These are phyloP conservation scores for Cynoglossus semilaevis DNA, from an alignment of 2,113 vertebrate species.

Conservation along the genomic window DNA sequence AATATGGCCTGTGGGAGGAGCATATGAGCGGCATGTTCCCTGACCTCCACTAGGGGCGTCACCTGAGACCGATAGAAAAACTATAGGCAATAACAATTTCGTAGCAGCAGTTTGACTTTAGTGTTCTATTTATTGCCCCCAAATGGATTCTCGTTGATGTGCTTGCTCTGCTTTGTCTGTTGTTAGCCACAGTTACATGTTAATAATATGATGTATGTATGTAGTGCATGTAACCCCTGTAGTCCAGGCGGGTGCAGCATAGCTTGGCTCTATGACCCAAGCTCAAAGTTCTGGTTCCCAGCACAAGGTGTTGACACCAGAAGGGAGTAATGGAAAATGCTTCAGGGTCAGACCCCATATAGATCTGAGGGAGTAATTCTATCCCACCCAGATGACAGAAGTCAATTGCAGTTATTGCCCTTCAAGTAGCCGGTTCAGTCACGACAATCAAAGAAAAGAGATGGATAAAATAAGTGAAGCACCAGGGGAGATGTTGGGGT, in stretches of 20 bases:
- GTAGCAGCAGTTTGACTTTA: slow-evolving; percentile 4
- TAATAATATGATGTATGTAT: too few species aligned
- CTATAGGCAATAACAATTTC: neutral
- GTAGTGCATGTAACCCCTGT: too few species aligned
- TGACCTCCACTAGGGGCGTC: slow-evolving; percentile 2
- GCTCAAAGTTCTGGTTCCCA: slow-evolving; percentile 24
- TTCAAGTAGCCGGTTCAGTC: slow-evolving; percentile 31
- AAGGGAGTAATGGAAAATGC: slow-evolving; percentile 60
- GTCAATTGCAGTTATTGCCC: slow-evolving; percentile 43
- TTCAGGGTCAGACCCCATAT: slow-evolving; percentile 59
- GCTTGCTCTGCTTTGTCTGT: neutral
- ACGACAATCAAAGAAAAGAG: slow-evolving; percentile 43
- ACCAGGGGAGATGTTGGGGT: slow-evolving; percentile 16
- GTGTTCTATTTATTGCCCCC: slow-evolving; percentile 9
- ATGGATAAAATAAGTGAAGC: slow-evolving; percentile 22
- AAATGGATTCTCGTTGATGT: neutral
- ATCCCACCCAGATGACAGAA: slow-evolving; percentile 43
- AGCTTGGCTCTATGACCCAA: neutral
- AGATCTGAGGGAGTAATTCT: slow-evolving; percentile 57
- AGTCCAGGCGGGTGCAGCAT: too few species aligned
- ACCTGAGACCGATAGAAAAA: slow-evolving; percentile 20
- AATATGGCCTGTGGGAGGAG: slow-evolving; percentile 5
- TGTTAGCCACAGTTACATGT: too few species aligned
- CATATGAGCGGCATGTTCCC: neutral
- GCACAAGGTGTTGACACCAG: slow-evolving; percentile 44